Conservation (phyloP, 2,888 invertebrate genomes). For the Hemaris fuciformis region DNA sequence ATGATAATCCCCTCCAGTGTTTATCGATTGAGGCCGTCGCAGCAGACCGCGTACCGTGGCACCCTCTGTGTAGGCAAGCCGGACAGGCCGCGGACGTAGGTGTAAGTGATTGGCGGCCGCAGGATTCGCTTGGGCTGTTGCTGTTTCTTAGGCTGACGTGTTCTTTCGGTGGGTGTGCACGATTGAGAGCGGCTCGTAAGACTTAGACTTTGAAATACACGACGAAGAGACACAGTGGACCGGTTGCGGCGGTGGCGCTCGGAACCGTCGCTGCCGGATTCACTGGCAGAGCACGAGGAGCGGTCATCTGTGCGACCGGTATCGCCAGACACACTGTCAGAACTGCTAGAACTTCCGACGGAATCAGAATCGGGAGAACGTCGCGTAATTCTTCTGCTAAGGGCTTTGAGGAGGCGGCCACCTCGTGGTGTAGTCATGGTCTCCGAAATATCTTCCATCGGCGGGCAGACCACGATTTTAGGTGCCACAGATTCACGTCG, state of each 20-base stretch:
- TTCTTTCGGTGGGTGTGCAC: slow-evolving; percentile 77
- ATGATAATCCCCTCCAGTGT: slow-evolving; percentile 22
- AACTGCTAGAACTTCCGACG: slow-evolving; percentile 70
- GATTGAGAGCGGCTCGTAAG: slow-evolving; percentile 84
- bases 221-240: slow-evolving; percentile 85
- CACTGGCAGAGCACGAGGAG: slow-evolving; percentile 82
- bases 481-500: slow-evolving; percentile 65
- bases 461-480: slow-evolving; percentile 75
- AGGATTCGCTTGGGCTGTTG: slow-evolving; percentile 87
- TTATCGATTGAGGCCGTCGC: slow-evolving; percentile 69
- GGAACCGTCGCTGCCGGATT: slow-evolving; percentile 84
- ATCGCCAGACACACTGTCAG: slow-evolving; percentile 68
- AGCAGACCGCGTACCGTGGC: slow-evolving; percentile 79
- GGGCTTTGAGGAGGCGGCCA: slow-evolving; percentile 84
- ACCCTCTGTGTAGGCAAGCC: slow-evolving; percentile 91
- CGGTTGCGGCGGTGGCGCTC: slow-evolving; percentile 73
- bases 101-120: slow-evolving; percentile 89
- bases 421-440: slow-evolving; percentile 81
- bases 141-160: slow-evolving; percentile 79
- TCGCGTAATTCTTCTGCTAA: slow-evolving; percentile 83
- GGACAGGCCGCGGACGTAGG: slow-evolving; percentile 90
- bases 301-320: slow-evolving; percentile 61
- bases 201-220: slow-evolving; percentile 86
- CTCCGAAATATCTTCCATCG: slow-evolving; percentile 78
- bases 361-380: slow-evolving; percentile 71